Base-by-base conservation (phyloP, 2,888 invertebrate genomes). In the Drosophila falleni region DNA sequence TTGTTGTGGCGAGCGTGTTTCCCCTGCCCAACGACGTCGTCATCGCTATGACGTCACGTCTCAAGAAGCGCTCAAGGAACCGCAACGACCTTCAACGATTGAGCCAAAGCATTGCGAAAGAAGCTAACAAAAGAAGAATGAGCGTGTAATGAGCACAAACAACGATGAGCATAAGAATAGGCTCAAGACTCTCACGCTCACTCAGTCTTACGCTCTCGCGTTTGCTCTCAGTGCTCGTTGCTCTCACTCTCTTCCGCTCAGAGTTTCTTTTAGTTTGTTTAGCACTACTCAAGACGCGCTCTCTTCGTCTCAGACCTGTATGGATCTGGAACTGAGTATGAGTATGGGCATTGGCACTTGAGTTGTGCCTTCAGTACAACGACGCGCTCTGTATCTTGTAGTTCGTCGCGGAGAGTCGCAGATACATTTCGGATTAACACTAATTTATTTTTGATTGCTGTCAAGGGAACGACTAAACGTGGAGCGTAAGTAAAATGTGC, bases 401-500 rank as follows among this genome's bases (percentile, higher is more conserved):
- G 84, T 81, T 79, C 74, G 85, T 66, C 62, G 68, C 87, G 80
- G 58, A 68, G 67, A 60, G 54, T 31, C 64, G 54, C 23, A 49
- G 59, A 69, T 60, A 60, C 39, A 31, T 56, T 61, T 47, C 50
- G 42, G 54, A 89, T 84, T 87, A 84, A 70, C 79, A 44, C 84
- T 89, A 87, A 89, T 89, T 85, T 78, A 75, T 78, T 81, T 89
- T 84, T 81, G 81, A 84, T 85, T 85, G 79, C 54, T 71, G 73
- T 66, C 71, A 51, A 50, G 71, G 81, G 75, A 64, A 53, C 71
- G 58, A 49, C 39, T 13, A 61, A 49, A 46, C 16, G 46, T 29
- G 41, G 33, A 66, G 42, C 63, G 81, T 84, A 87, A 83, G 83
- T 89, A 89, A 58, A 80, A 58, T 74, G 53, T 82, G 77, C 68